A percentile compares a stretch with the other conserved stretches of the same genome.
These are phyloP conservation scores for Lerema accius DNA, from an alignment of 1,140 invertebrate species.

Conservation along the genomic window DNA sequence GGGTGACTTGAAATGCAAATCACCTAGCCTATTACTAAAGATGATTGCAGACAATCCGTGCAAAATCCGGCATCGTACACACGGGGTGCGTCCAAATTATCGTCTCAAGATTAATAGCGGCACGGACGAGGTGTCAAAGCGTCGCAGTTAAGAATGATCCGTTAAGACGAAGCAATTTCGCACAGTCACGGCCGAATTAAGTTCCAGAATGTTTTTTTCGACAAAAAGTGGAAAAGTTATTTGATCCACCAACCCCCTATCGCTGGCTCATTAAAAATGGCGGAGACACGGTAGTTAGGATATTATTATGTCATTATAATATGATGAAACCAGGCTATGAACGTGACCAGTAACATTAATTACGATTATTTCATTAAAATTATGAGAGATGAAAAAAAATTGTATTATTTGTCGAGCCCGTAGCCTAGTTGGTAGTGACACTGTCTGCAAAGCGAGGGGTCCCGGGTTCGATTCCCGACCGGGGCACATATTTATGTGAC, in stretches of 20 bases:
- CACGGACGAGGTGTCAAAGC: constrained; percentile 31
- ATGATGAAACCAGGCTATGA: not conserved
- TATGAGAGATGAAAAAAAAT: too few species aligned
- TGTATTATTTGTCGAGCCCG: too few species aligned
- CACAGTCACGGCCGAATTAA: constrained; percentile 44
- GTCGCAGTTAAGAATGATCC: constrained; percentile 29
- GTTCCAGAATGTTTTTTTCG: constrained; percentile 35
- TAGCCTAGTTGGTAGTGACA: too few species aligned
- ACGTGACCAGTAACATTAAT: not conserved
- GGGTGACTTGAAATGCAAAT: not conserved
- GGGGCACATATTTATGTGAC: too few species aligned
- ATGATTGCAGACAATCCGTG: constrained; percentile 1
- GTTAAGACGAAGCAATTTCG: constrained; percentile 37
- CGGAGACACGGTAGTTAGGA: not conserved
- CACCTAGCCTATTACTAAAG: not conserved
- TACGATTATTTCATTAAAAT: not conserved
- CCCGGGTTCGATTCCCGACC: too few species aligned
- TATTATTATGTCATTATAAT: too few species aligned
- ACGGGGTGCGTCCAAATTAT: constrained; percentile 26
- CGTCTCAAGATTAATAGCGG: constrained; percentile 37
- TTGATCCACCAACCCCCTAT: constrained; percentile 12
- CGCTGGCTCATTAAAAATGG: constrained; percentile 32
- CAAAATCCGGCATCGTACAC: constrained; percentile 8
- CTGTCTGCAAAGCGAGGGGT: too few species aligned
- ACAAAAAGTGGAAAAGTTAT: constrained; percentile 32